Percentiles rank a stretch among this genome's conserved stretches.
These are phyloP conservation scores for Gambusia yucatana DNA, from an alignment of 2,797 vertebrate genomes.

Conservation along the genomic window DNA sequence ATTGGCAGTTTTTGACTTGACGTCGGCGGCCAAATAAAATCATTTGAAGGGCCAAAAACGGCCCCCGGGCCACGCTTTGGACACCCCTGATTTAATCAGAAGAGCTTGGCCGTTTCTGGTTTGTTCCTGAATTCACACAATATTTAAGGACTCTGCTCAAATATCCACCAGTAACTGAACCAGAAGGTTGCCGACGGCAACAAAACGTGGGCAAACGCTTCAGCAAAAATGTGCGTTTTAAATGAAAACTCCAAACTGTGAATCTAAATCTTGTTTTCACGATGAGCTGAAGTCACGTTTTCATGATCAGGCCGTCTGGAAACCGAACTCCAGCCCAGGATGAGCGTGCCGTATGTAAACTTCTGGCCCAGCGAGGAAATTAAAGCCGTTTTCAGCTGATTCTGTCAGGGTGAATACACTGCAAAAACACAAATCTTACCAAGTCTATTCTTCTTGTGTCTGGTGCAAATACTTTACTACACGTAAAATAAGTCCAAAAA, in stretches of 20 bases:
- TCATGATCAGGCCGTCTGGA: neutral
- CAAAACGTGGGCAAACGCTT: neutral
- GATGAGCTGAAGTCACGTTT: neutral
- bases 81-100: neutral
- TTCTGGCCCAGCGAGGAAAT: neutral
- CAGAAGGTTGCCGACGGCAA: neutral
- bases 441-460: neutral
- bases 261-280: neutral
- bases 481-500: neutral
- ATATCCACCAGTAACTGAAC: neutral
- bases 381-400: conserved; percentile 15
- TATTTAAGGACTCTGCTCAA: neutral
- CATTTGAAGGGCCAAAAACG: no score
- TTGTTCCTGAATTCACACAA: no score
- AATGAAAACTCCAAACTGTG: neutral
- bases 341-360: neutral
- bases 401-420: conserved; percentile 31
- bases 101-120: neutral
- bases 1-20: neutral
- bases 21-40: neutral
- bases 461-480: neutral
- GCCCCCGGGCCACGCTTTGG: no score
- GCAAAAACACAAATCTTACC: conserved; percentile 51
- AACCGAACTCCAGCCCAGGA: neutral
- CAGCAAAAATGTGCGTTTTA: neutral